These are phyloP conservation scores for Bombus ignitus DNA, from an alignment of 1,140 invertebrate genomes.

Conservation along the genomic window DNA sequence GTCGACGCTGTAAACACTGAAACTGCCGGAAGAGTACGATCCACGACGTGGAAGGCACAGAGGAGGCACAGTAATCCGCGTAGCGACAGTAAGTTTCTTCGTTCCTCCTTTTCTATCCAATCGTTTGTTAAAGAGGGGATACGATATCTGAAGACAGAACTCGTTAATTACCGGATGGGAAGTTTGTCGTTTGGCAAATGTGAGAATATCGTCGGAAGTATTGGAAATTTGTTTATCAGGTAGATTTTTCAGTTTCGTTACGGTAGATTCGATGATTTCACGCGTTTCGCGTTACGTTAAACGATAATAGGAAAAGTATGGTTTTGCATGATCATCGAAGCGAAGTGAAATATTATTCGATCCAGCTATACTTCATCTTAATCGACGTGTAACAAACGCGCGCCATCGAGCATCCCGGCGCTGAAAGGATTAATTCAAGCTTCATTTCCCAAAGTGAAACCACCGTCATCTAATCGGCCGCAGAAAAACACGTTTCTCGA, in stretches of 20 bases:
- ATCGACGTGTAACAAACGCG: background rate
- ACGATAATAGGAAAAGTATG: too few relatives aligned
- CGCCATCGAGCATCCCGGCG: background rate
- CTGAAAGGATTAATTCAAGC: background rate
- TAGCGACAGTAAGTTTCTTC: slow-evolving; percentile 75
- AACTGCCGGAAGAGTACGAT: slow-evolving; percentile 87
- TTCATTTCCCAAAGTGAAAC: slow-evolving; percentile 3
- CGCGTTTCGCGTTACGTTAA: too few relatives aligned
- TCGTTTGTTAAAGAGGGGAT: background rate
- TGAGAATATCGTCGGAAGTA: too few relatives aligned
- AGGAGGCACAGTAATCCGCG: slow-evolving; percentile 78
- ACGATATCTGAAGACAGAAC: too few relatives aligned
- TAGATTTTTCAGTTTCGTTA: too few relatives aligned
- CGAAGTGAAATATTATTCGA: background rate
- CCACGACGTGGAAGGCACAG: slow-evolving; percentile 85
- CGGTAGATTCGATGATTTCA: too few relatives aligned
- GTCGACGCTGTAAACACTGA: slow-evolving; percentile 91
- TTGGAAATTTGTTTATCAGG: too few relatives aligned
- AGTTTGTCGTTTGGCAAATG: too few relatives aligned
- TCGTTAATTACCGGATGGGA: too few relatives aligned
- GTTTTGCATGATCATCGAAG: too few relatives aligned
- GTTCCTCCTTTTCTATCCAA: background rate
- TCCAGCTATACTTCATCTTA: background rate
- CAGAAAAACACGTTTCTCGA: background rate
- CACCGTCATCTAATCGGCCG: too few relatives aligned